These are phyloP conservation scores for Acanthosoma haemorrhoidale DNA, from an alignment of 2,888 invertebrate genomes.

Conservation along the genomic window DNA sequence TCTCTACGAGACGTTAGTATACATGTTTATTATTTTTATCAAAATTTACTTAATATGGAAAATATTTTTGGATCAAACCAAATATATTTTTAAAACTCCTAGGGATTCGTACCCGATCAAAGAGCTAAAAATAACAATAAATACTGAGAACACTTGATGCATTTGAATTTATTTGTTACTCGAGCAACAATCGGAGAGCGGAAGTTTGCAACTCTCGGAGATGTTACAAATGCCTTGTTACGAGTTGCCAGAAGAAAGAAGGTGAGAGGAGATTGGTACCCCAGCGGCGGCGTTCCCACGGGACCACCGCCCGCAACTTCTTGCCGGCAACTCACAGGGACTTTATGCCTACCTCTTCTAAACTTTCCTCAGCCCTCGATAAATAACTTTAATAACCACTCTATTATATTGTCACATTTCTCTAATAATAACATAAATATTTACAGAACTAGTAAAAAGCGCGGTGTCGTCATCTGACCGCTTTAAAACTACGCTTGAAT, in stretches of 20 bases:
- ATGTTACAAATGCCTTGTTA: constrained; percentile 6
- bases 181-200: too few species aligned
- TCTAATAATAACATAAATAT: not conserved
- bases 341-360: not conserved
- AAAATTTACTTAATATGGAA: too few species aligned
- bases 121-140: too few species aligned
- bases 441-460: not conserved
- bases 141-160: too few species aligned
- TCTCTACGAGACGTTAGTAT: too few species aligned
- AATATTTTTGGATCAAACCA: too few species aligned
- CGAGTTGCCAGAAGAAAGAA: constrained; percentile 5
- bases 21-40: too few species aligned
- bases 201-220: not conserved
- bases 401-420: not conserved
- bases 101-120: too few species aligned
- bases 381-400: constrained; percentile 5
- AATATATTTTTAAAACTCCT: too few species aligned
- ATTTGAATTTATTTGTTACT: too few species aligned
- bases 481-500: too few species aligned
- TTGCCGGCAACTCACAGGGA: not conserved
- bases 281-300: not conserved
- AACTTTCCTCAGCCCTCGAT: not conserved
- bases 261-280: not conserved
- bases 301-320: constrained; percentile 2
- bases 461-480: too few species aligned